Evolutionary conservation across 2,113 vertebrate genomes (phyloP).

Genomic region (Sinocyclocheilus anophthalmus): DNA sequence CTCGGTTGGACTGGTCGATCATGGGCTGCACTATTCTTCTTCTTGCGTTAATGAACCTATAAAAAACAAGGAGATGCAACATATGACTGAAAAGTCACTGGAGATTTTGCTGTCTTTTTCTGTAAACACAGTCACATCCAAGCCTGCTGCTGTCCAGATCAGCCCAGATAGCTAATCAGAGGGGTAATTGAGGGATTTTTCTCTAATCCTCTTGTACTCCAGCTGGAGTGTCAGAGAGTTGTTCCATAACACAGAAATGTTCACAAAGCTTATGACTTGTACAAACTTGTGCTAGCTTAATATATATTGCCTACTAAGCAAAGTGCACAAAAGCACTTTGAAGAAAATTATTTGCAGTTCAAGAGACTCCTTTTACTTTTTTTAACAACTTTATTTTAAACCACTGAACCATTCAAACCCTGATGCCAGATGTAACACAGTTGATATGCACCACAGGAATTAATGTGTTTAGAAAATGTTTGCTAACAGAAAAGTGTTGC

Average conservation of each 20-base stretch:
- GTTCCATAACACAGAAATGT: constrained; percentile 63
- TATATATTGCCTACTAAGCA: constrained; percentile 50
- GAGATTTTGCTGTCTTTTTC: not conserved
- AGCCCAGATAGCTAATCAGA: constrained; percentile 49
- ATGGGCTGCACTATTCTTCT: constrained; percentile 99
- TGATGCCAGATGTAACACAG: constrained; percentile 54
- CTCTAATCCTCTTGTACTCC: constrained; percentile 55
- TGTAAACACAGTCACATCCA: constrained; percentile 55
- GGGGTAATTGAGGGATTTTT: constrained; percentile 50
- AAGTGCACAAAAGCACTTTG: constrained; percentile 71
- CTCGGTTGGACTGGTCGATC: constrained; percentile 99
- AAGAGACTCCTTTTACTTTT: constrained; percentile 12
- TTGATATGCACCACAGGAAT: constrained; percentile 50
- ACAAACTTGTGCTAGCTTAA: constrained; percentile 67
- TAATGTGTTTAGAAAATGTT: constrained; percentile 58
- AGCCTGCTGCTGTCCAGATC: constrained; percentile 57
- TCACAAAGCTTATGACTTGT: constrained; percentile 68
- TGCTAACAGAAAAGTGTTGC: constrained; percentile 64
- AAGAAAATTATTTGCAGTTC: constrained; percentile 60
- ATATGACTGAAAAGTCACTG: not conserved
- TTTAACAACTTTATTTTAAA: constrained; percentile 57
- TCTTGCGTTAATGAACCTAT: constrained; percentile 99
- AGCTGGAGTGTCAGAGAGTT: constrained; percentile 61
- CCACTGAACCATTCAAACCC: constrained; percentile 41
- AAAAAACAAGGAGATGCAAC: constrained; percentile 55